Evolutionary conservation across 2,888 invertebrate species (phyloP).

Genomic region (Tachina lurida): DNA sequence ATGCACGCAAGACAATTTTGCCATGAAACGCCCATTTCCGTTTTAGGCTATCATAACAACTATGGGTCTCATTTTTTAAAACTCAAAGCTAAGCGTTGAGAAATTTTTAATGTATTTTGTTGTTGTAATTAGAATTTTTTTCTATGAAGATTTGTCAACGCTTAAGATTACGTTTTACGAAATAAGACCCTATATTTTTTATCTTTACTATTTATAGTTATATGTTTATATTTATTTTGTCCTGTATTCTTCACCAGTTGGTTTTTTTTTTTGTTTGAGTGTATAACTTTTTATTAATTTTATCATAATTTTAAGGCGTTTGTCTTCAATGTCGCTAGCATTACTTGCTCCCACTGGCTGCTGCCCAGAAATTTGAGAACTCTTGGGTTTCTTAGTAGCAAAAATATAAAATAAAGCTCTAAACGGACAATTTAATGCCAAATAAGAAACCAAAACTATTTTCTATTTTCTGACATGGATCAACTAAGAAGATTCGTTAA

Average conservation of each 20-base stretch:
- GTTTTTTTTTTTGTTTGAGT: constrained; percentile 31
- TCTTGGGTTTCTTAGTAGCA: constrained; percentile 33
- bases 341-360: constrained; percentile 53
- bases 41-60: neutral
- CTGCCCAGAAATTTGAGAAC: constrained; percentile 40
- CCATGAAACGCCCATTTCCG: no score
- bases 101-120: no score
- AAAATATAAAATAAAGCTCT: constrained; percentile 15
- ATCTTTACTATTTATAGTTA: neutral
- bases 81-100: no score
- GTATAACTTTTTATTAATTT: constrained; percentile 26
- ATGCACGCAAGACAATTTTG: no score
- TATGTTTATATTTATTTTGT: constrained; percentile 25
- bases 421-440: constrained; percentile 63
- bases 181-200: neutral
- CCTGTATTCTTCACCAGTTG: constrained; percentile 58
- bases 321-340: constrained; percentile 66
- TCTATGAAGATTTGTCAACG: no score
- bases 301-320: constrained; percentile 68
- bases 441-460: constrained; percentile 64
- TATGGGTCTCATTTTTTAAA: no score
- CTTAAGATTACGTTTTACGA: no score
- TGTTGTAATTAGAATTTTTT: no score
- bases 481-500: constrained; percentile 65
- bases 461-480: constrained; percentile 58